A percentile compares a stretch with the other conserved stretches of the same genome.
Conservation (phyloP, 2,888 invertebrate genomes). For the Empis stercorea region DNA sequence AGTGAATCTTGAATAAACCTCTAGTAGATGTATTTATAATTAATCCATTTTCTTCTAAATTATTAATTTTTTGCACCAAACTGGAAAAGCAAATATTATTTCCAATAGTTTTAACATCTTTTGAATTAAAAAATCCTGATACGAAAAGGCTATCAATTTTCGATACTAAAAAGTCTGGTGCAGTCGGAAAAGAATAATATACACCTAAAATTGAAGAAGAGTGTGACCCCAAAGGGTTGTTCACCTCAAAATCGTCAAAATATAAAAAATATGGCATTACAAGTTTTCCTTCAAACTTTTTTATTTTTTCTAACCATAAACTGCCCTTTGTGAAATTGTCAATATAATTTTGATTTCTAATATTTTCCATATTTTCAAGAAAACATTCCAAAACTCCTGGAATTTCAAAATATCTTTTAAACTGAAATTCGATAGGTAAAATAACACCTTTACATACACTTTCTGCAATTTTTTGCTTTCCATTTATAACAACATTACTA, state of each 20-base stretch:
- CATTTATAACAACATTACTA: background rate
- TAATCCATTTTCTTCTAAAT: background rate
- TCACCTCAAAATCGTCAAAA: no score
- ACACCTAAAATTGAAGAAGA: background rate
- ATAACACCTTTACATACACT: background rate
- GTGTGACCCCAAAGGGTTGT: background rate
- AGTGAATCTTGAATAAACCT: conserved; percentile 5
- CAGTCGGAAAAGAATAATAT: background rate
- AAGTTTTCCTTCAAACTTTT: no score
- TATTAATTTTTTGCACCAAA: background rate
- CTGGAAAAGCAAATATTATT: background rate
- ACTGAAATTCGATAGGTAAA: background rate
- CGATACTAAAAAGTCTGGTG: background rate
- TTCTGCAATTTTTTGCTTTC: background rate
- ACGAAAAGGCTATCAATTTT: background rate
- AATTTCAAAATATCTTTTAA: background rate
- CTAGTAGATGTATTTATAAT: background rate
- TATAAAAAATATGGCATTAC: no score
- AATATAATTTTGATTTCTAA: background rate
- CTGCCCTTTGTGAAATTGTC: background rate
- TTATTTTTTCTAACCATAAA: no score
- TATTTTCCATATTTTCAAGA: background rate
- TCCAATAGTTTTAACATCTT: background rate
- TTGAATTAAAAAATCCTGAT: background rate
- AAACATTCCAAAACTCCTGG: background rate